Evolutionary conservation across 2,113 vertebrate genomes (phyloP).

Genomic region (Tenrec ecaudatus): DNA sequence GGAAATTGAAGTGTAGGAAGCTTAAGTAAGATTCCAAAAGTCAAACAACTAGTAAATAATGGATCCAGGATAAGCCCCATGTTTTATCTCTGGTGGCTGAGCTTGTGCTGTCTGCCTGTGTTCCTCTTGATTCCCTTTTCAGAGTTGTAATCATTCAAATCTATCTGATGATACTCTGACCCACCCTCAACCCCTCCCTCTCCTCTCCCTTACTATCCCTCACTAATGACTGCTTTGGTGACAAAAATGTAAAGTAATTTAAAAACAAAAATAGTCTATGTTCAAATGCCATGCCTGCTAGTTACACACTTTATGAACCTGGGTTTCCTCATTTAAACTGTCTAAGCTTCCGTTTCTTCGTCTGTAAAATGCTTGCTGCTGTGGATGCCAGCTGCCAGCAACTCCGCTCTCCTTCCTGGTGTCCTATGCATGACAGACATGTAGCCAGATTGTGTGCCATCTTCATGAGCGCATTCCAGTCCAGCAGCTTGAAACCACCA

Average conservation of each 20-base stretch:
- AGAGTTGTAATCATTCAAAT: neutral
- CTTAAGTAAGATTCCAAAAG: neutral
- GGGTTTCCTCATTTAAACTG: neutral
- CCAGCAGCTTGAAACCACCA: too few species aligned
- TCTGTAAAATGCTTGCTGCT: neutral
- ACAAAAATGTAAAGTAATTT: neutral
- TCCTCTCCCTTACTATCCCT: neutral
- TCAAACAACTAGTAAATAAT: neutral
- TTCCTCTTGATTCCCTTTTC: neutral
- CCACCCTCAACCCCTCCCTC: neutral
- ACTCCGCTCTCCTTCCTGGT: neutral
- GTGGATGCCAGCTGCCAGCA: neutral
- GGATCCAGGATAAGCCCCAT: neutral
- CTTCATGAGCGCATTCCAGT: neutral
- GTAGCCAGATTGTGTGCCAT: neutral
- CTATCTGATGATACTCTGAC: neutral
- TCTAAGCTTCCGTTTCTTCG: slow-evolving; percentile 15
- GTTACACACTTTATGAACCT: neutral
- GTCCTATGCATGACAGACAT: neutral
- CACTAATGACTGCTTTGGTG: neutral
- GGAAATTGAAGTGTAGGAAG: neutral
- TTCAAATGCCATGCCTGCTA: neutral
- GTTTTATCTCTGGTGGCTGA: neutral
- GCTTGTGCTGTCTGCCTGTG: neutral
- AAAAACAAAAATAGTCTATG: neutral